Base-by-base conservation (phyloP, 2,888 invertebrate species). In the Craniophora ligustri region DNA sequence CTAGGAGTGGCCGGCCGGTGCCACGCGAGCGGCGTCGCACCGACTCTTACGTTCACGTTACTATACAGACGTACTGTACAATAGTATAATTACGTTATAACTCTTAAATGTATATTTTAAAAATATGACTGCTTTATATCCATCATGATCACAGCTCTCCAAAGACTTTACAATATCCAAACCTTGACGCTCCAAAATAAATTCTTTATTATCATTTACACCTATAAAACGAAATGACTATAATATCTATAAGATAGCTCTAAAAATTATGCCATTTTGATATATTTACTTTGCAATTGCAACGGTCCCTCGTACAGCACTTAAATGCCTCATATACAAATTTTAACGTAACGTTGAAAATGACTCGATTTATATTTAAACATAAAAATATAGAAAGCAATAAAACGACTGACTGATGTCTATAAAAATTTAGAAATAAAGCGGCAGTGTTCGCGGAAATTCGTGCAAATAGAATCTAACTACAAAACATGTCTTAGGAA, bases 61-160 rank as follows among this genome's bases (percentile, higher is more conserved):
- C 67, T 66, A 73, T 82, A 82, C 83, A 79, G 78, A 80, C 69
- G 42, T 28, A 55, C 85, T 79, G 85, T 83, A 87, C 86, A 81
- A 76, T 77, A 80, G 78, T 84, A 84, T 87, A 83, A 87, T 89
- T 91, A 91, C 90, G 87, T 89, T 85, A 86, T 90, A 91, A 92
- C 88, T 88, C 92, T 91, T 92, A 92, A 79, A 85, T 85, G 83
- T 88, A 87, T 91, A 91, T 89, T 92, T 85, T 90, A 92, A 92
- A 93, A 92, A 93, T 93, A 93, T 93, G 92, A 93, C 92, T 93
- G 90, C 89, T 86, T 92, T 92, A 89, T 91, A 91, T 90, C 92
- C 92, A 85, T 92, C 92, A 83, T 87, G 87, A 93, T 93, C 92
- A 93, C 92, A 93, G 92, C 92, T 89, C 88, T 90, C 92, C 92